Conservation (phyloP, 2,113 vertebrate species). For the Scophthalmus maximus region DNA sequence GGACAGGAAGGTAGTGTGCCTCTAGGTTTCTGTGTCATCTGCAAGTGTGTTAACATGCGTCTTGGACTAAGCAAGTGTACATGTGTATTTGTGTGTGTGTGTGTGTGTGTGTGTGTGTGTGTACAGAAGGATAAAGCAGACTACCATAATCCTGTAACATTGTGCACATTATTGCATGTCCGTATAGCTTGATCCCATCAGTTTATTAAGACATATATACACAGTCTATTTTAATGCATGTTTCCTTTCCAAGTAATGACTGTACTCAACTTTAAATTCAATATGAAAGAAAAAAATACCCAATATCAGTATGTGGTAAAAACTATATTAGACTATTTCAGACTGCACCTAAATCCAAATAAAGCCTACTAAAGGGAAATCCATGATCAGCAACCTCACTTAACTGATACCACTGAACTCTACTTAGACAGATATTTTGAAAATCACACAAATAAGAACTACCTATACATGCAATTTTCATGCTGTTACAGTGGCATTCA, state of each 20-base stretch:
- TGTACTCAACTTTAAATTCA: background rate
- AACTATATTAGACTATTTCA: constrained; percentile 16
- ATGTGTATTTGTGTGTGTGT: constrained; percentile 28
- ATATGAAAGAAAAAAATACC: background rate
- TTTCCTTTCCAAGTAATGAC: background rate
- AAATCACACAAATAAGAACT: constrained; percentile 22
- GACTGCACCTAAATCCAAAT: constrained; percentile 19
- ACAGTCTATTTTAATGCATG: constrained; percentile 14
- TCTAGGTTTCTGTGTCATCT: constrained; percentile 75
- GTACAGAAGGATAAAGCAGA: constrained; percentile 27
- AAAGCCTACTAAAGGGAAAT: background rate
- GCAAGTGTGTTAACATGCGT: constrained; percentile 41
- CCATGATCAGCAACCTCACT: background rate
- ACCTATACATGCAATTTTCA: constrained; percentile 21
- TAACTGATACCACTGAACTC: background rate
- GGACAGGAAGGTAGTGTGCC: constrained; percentile 69
- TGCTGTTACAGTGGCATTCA: constrained; percentile 5
- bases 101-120: constrained; percentile 32
- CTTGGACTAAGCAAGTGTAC: constrained; percentile 34
- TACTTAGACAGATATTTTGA: constrained; percentile 27
- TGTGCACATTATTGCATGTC: constrained; percentile 12
- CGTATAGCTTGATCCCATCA: constrained; percentile 26
- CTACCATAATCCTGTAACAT: constrained; percentile 31
- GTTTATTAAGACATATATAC: constrained; percentile 10
- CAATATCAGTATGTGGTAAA: background rate